Percentiles rank a stretch among this genome's conserved stretches.
Conservation (phyloP, 2,888 invertebrate genomes). For the Drosophila macrospina region DNA sequence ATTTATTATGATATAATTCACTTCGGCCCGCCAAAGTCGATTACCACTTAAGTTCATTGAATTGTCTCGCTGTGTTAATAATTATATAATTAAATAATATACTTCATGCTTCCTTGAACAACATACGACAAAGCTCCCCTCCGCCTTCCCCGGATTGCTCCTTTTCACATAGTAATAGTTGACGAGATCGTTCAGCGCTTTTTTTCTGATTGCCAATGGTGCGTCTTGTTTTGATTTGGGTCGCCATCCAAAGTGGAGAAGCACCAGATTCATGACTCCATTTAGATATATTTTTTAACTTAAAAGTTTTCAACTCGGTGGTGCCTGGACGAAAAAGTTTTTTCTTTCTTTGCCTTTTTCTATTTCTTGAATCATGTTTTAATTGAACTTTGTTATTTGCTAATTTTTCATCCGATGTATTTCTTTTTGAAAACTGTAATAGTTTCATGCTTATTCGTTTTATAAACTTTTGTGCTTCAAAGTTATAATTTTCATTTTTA, state of each 20-base stretch:
- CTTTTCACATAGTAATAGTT: constrained; percentile 74
- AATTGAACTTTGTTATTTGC: neutral
- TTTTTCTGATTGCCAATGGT: constrained; percentile 77
- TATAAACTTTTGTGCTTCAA: neutral
- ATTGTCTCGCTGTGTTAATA: constrained; percentile 4
- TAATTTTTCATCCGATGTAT: neutral
- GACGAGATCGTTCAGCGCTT: constrained; percentile 77
- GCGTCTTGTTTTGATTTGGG: constrained; percentile 71
- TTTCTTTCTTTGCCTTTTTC: neutral
- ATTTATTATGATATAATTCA: neutral
- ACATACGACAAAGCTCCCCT: constrained; percentile 8
- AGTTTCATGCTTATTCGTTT: neutral
- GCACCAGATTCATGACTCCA: neutral
- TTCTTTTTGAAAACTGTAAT: constrained; percentile 1
- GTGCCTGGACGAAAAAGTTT: neutral
- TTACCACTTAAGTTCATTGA: neutral
- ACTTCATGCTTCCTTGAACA: constrained; percentile 10
- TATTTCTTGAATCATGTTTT: neutral
- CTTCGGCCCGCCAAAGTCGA: constrained; percentile 10
- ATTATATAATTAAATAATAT: neutral
- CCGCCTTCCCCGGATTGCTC: neutral
- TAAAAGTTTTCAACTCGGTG: neutral
- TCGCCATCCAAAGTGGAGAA: neutral
- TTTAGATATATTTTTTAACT: neutral
- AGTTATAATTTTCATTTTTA: neutral